Evolutionary conservation across 2,113 vertebrate species (phyloP).

Genomic region (Macroglossus sobrinus): DNA sequence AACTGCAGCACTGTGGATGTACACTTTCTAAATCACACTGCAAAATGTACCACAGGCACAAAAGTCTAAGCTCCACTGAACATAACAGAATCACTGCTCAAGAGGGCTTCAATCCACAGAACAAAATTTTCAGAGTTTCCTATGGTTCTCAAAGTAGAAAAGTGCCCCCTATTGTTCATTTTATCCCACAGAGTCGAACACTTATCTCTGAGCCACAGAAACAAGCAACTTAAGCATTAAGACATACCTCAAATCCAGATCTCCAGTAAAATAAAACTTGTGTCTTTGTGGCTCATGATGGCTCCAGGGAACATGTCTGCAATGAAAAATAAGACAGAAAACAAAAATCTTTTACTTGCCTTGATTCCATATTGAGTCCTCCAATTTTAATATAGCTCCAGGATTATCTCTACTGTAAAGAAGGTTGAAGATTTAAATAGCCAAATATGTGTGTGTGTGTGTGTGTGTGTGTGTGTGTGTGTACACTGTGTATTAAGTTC

Average conservation of each 20-base stretch:
- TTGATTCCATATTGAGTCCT: neutral
- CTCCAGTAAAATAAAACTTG: slow-evolving; percentile 85
- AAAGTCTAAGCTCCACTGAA: too few species aligned
- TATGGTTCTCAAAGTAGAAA: neutral
- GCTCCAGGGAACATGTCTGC: slow-evolving; percentile 91
- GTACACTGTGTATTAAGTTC: neutral
- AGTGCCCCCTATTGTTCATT: neutral
- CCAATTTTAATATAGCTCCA: neutral
- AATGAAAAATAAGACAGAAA: slow-evolving; percentile 3
- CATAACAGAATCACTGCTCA: neutral
- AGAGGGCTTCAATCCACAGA: neutral
- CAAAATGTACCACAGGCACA: neutral
- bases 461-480: too few species aligned
- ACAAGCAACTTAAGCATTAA: neutral
- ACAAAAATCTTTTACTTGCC: too few species aligned
- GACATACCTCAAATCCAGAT: slow-evolving; percentile 83
- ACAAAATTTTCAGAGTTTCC: neutral
- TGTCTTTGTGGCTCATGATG: slow-evolving; percentile 88
- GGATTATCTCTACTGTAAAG: neutral
- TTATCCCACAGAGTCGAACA: neutral
- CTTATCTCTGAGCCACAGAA: neutral
- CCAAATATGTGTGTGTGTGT: neutral
- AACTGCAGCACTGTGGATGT: neutral
- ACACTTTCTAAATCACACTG: neutral
- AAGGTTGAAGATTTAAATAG: neutral